A percentile compares a stretch with the other conserved stretches of the same genome.
Conservation (phyloP, 2,888 invertebrate species). For the Lochmaea capreae region DNA sequence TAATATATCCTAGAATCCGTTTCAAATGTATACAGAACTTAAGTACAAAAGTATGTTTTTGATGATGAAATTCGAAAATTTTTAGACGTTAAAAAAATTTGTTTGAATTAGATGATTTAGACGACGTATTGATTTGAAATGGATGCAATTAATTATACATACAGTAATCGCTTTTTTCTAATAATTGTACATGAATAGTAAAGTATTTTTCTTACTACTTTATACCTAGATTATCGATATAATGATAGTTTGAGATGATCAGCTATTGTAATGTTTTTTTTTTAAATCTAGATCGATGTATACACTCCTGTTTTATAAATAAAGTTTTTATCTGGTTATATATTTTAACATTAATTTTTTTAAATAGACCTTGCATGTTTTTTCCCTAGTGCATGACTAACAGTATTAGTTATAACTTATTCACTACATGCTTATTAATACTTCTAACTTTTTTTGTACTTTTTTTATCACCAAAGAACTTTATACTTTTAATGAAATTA, state of each 20-base stretch:
- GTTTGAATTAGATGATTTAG: no score
- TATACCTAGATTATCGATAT: constrained; percentile 28
- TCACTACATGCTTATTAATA: constrained; percentile 11
- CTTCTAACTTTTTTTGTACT: neutral
- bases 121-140: constrained; percentile 7
- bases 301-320: constrained; percentile 35
- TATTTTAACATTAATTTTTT: constrained; percentile 32
- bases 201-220: constrained; percentile 38
- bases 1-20: constrained; percentile 18
- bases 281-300: constrained; percentile 29
- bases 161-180: constrained; percentile 19
- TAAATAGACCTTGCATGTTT: constrained; percentile 2
- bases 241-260: constrained; percentile 18
- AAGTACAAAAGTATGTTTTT: no score
- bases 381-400: constrained; percentile 3
- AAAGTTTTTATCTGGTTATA: constrained; percentile 35
- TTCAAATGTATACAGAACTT: neutral
- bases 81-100: no score
- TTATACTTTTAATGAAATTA: neutral
- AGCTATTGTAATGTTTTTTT: constrained; percentile 32
- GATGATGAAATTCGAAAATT: no score
- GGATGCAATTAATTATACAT: neutral
- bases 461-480: neutral
- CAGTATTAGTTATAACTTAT: constrained; percentile 10
- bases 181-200: constrained; percentile 27